Conservation (phyloP, 92 coral and sea anemone genomes). For the Ricordea florida region DNA sequence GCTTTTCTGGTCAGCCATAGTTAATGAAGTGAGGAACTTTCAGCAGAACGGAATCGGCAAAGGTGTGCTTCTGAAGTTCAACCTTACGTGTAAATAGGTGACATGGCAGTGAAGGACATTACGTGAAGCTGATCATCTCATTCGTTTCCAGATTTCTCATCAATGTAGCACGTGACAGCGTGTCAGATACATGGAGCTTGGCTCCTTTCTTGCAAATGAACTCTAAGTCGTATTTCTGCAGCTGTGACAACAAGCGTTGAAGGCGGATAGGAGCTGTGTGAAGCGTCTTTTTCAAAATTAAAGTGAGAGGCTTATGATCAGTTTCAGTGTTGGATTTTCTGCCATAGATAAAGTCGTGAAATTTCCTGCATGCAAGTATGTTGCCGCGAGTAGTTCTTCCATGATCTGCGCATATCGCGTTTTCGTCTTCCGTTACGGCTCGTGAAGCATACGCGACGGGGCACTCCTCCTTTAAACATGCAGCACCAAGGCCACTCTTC, state of each 20-base stretch:
- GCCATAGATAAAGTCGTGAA: too few species aligned
- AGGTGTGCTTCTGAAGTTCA: constrained; percentile 16
- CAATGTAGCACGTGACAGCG: constrained; percentile 25
- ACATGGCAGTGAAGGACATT: constrained; percentile 24
- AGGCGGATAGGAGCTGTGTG: too few species aligned
- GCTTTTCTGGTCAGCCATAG: constrained; percentile 24
- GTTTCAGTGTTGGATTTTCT: too few species aligned
- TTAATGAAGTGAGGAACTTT: constrained; percentile 1
- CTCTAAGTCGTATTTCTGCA: constrained; percentile 23
- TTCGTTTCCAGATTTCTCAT: constrained; percentile 6
- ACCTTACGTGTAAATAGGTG: constrained; percentile 25
- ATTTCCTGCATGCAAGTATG: too few species aligned
- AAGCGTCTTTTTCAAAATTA: too few species aligned
- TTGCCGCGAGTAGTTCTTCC: too few species aligned
- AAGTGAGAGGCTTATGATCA: too few species aligned
- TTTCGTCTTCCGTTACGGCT: too few species aligned
- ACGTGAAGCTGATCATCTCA: constrained; percentile 6
- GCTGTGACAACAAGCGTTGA: constrained; percentile 27
- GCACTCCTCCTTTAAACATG: neutral
- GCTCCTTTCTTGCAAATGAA: constrained; percentile 19
- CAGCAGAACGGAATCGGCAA: constrained; percentile 35
- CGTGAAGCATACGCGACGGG: constrained; percentile 35
- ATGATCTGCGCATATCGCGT: too few species aligned
- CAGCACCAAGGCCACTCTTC: constrained; percentile 37
- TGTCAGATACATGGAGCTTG: constrained; percentile 10